A percentile compares a stretch with the other conserved stretches of the same genome.
These are phyloP conservation scores for Drosophila bocki DNA, from an alignment of 1,140 invertebrate species.

Conservation along the genomic window DNA sequence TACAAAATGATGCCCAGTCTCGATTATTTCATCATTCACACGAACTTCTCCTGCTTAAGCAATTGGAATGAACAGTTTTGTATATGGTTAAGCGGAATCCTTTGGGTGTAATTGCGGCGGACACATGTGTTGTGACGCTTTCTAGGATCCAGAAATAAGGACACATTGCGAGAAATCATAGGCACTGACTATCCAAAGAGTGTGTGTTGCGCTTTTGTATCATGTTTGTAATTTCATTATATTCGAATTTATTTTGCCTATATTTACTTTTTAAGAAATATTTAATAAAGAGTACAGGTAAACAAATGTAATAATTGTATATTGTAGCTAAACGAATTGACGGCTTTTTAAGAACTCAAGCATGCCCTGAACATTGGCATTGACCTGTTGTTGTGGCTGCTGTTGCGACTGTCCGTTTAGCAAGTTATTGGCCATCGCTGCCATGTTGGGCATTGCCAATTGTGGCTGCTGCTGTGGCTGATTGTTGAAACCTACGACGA, in stretches of 20 bases:
- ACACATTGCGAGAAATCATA: slow-evolving; percentile 2
- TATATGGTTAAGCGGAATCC: slow-evolving; percentile 13
- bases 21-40: slow-evolving; percentile 39
- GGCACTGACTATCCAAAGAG: slow-evolving; percentile 3
- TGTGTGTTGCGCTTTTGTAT: slow-evolving; percentile 15
- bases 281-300: slow-evolving; percentile 73
- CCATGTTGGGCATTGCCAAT: slow-evolving; percentile 61
- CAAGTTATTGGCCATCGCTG: slow-evolving; percentile 71
- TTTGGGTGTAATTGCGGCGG: not conserved
- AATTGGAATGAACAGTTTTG: slow-evolving; percentile 19
- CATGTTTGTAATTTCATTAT: slow-evolving; percentile 50
- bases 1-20: slow-evolving; percentile 38
- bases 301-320: slow-evolving; percentile 72
- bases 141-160: slow-evolving; percentile 1
- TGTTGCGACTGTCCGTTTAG: slow-evolving; percentile 75
- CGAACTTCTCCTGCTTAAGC: slow-evolving; percentile 20
- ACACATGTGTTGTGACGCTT: not conserved
- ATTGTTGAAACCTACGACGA: slow-evolving; percentile 64
- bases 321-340: slow-evolving; percentile 80
- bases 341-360: slow-evolving; percentile 84
- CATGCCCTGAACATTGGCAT: slow-evolving; percentile 84
- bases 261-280: slow-evolving; percentile 73
- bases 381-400: slow-evolving; percentile 74
- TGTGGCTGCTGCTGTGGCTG: slow-evolving; percentile 66
- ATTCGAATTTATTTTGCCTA: slow-evolving; percentile 76